phyloP scores from a whole-genome alignment of 2,797 vertebrate species.

The Artibeus jamaicensis region DNA sequence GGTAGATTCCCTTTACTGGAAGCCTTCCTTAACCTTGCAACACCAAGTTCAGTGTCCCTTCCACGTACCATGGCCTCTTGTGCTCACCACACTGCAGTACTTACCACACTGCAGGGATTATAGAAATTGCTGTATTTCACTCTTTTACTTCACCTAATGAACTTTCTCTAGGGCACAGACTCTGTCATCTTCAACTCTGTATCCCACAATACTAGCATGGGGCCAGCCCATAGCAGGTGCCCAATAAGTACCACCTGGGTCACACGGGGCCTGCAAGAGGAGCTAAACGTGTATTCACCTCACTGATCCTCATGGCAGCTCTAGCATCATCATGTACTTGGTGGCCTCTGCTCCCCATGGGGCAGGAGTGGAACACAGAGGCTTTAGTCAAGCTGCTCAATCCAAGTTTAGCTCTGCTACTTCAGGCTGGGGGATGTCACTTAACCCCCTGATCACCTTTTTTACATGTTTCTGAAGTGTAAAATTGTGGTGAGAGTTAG shows the following conservation, averaged over 20 bases:
- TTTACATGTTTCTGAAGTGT: neutral
- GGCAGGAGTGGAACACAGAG: neutral
- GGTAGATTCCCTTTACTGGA: neutral
- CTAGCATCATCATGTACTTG: accelerated
- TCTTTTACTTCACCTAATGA: neutral
- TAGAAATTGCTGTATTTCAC: neutral
- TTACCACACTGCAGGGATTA: no score
- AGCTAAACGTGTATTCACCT: no score
- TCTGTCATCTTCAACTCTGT: neutral
- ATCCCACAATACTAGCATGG: neutral
- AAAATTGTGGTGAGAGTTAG: neutral
- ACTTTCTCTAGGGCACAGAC: neutral
- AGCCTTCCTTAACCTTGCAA: neutral
- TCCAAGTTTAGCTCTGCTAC: neutral
- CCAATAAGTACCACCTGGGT: neutral
- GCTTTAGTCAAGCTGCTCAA: neutral
- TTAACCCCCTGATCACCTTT: neutral
- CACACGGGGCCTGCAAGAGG: neutral
- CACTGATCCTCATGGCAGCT: neutral
- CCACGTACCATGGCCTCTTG: neutral
- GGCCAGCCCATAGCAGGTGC: neutral
- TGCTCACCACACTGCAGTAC: no score
- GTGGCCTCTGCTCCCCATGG: neutral
- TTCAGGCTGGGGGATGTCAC: neutral
- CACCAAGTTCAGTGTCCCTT: neutral